phyloP scores from a whole-genome alignment of 2,113 vertebrate genomes.

The Larimichthys crocea region DNA sequence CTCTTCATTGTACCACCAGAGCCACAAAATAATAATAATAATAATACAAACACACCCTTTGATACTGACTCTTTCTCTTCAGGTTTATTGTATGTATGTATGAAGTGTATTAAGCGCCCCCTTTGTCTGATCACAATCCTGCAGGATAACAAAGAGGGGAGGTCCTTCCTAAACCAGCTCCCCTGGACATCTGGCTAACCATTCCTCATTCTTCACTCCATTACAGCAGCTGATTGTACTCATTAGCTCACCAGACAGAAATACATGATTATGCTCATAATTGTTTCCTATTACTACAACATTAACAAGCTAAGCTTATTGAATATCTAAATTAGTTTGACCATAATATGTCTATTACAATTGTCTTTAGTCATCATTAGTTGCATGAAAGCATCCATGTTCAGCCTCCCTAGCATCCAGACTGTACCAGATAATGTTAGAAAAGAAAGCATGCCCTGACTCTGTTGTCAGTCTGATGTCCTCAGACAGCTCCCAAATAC shows the following conservation, averaged over 20 bases:
- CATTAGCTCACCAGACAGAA: constrained; percentile 43
- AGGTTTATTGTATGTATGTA: not conserved
- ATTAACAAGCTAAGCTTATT: not conserved
- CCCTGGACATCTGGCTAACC: constrained; percentile 55
- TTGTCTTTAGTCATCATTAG: not conserved
- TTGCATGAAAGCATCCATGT: not conserved
- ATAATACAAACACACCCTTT: too few species aligned
- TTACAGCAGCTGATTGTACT: constrained; percentile 25
- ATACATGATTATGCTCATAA: constrained; percentile 4
- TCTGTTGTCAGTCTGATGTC: constrained; percentile 39
- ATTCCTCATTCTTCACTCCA: constrained; percentile 29
- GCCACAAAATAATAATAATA: not conserved
- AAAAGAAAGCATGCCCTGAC: constrained; percentile 7
- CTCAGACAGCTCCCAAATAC: constrained; percentile 31
- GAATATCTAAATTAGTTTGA: not conserved
- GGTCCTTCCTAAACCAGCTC: not conserved
- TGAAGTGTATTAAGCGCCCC: not conserved
- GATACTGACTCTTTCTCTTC: not conserved
- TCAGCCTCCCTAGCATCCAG: not conserved
- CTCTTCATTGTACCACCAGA: not conserved
- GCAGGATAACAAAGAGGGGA: constrained; percentile 16
- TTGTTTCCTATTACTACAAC: constrained; percentile 3
- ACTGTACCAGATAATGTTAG: not conserved
- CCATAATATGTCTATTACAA: not conserved
- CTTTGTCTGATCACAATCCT: constrained; percentile 19